Evolutionary conservation across 2,888 invertebrate genomes (phyloP), one percentile per base, ranked within the genome.

Genomic region (Nephrotoma appendiculata): DNA sequence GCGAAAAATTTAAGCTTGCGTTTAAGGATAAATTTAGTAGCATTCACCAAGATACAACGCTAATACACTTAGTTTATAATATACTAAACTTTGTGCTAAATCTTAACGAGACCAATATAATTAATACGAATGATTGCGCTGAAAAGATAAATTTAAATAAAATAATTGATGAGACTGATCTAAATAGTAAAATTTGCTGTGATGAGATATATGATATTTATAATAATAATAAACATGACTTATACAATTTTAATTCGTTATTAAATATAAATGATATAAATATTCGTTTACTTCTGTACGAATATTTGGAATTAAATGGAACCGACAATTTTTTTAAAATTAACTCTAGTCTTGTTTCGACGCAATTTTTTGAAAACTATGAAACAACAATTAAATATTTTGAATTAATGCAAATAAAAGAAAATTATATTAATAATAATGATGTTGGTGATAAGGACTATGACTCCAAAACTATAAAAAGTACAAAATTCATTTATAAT

Each of bases 71-170:
- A 19, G 87, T 87, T n/a, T 87, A 87, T 57, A 87, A 88, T 88
- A 89, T 90, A 0, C 88, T 92, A 15, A 89, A 89, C 87, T 90
- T 90, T 88, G 91, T 90, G 89, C 88, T 92, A 87, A 89, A 90
- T 31, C 85, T 85, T 45, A 71, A 44, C 31, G 83, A 41, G 42
- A 83, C 41, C n/a, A 57, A 86, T 11, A 11, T 48, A 9, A 86
- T 48, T 12, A 42, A 84, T 15, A 84, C n/a, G 7, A 84, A n/a
- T 84, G 86, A 87, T 31, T 86, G 84, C 41, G 83, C 15, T 15
- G 7, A 71, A 31, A 86, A 84, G 5, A 43, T 86, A 19, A 42
- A 57, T 43, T 83, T 85, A 41, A 86, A 87, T 85, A 19, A 44
- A 85, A 44, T 85, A 45, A 44, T 44, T 19, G 44, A 85, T 85